Evolutionary conservation across 2,113 vertebrate genomes (phyloP).

Genomic region (Ammodramus savannarum): DNA sequence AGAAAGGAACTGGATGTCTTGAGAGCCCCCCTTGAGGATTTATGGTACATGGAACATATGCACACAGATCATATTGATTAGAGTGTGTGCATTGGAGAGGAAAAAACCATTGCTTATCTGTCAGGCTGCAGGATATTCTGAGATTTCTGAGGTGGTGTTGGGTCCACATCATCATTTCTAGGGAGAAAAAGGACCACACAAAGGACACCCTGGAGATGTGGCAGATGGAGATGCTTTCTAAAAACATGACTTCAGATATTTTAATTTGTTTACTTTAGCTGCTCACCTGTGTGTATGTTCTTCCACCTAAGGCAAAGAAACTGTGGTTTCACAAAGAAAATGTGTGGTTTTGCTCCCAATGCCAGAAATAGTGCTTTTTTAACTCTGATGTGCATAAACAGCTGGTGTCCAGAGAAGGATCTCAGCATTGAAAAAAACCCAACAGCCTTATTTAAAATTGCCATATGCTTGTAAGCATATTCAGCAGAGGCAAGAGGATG

Average conservation of each 20-base stretch:
- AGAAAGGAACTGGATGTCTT: background rate
- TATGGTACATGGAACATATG: background rate
- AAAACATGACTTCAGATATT: background rate
- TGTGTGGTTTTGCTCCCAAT: background rate
- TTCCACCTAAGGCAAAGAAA: background rate
- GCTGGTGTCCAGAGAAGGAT: constrained; percentile 18
- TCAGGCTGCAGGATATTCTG: background rate
- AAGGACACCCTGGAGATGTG: background rate
- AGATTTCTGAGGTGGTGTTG: background rate
- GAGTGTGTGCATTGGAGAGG: background rate
- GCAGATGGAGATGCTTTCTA: background rate
- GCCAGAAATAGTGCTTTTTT: background rate
- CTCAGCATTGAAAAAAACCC: fast-evolving
- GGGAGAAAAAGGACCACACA: fast-evolving
- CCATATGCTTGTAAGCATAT: background rate
- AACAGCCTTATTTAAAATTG: background rate
- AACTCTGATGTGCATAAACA: background rate
- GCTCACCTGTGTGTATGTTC: background rate
- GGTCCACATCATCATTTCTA: background rate
- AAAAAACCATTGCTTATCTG: background rate
- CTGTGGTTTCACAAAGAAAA: too few species aligned
- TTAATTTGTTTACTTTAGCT: background rate
- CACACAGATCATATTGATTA: background rate
- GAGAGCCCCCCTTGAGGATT: background rate
- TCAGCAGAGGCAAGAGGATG: background rate